phyloP scores from a whole-genome alignment of 2,797 vertebrate genomes.

The Chrosomus eos region DNA sequence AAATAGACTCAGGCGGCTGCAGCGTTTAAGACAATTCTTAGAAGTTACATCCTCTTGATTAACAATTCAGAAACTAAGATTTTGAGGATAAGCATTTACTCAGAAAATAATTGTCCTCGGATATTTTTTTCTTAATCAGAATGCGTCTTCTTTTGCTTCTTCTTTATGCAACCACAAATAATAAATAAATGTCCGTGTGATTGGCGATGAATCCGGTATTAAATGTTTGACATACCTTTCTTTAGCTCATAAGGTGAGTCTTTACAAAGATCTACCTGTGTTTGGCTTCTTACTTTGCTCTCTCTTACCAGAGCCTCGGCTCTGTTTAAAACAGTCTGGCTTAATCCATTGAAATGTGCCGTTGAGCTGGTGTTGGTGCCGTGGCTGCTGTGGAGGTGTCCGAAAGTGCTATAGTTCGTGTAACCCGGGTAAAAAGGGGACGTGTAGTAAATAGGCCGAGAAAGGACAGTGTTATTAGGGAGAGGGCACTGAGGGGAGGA shows the following conservation, averaged over 20 bases:
- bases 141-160: slow-evolving; percentile 66
- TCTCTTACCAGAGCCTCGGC: slow-evolving; percentile 95
- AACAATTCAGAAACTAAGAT: slow-evolving; percentile 88
- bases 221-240: slow-evolving; percentile 99
- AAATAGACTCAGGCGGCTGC: slow-evolving; percentile 90
- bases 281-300: slow-evolving; percentile 91
- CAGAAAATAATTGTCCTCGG: slow-evolving; percentile 81
- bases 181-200: slow-evolving; percentile 85
- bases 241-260: slow-evolving; percentile 98
- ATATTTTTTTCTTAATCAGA: slow-evolving; percentile 52
- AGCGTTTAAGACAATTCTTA: slow-evolving; percentile 90
- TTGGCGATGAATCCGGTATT: slow-evolving; percentile 84
- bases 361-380: slow-evolving; percentile 80
- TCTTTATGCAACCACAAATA: slow-evolving; percentile 86
- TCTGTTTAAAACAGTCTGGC: slow-evolving; percentile 96
- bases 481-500: slow-evolving; percentile 85
- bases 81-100: slow-evolving; percentile 83
- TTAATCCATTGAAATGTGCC: slow-evolving; percentile 99
- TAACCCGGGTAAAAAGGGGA: slow-evolving; percentile 96
- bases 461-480: slow-evolving; percentile 90
- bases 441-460: slow-evolving; percentile 95
- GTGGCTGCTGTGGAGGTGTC: slow-evolving; percentile 91
- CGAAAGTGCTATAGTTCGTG: slow-evolving; percentile 98
- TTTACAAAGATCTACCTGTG: slow-evolving; percentile 97
- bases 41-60: slow-evolving; percentile 83